Percentiles rank a stretch among this genome's conserved stretches.
Conservation (phyloP, 2,888 invertebrate genomes). For the Nomada ferruginata region DNA sequence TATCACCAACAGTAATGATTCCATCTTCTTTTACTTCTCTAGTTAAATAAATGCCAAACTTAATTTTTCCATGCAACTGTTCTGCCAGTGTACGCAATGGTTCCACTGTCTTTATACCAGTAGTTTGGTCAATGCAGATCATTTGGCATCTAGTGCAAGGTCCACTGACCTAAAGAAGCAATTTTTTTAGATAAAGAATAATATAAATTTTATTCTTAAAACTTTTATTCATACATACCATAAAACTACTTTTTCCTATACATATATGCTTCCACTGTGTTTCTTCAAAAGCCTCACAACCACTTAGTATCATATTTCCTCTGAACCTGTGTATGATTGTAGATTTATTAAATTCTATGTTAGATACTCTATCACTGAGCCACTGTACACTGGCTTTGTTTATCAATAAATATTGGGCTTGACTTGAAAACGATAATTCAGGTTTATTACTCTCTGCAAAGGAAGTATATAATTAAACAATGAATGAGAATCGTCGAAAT, state of each 20-base stretch:
- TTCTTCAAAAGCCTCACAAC: conserved; percentile 91
- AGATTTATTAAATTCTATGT: conserved; percentile 85
- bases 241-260: conserved; percentile 88
- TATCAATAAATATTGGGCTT: conserved; percentile 94
- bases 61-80: conserved; percentile 90
- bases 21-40: conserved; percentile 61
- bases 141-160: conserved; percentile 96
- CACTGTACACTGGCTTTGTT: conserved; percentile 91
- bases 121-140: conserved; percentile 96
- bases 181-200: conserved; percentile 5
- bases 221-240: conserved; percentile 84
- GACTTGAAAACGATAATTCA: conserved; percentile 90
- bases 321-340: conserved; percentile 92
- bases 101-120: conserved; percentile 91
- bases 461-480: conserved; percentile 15
- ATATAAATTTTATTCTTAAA: conserved; percentile 18
- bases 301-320: conserved; percentile 94
- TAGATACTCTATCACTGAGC: conserved; percentile 87
- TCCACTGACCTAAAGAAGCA: conserved; percentile 88
- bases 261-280: conserved; percentile 88
- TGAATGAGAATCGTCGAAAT: conserved; percentile 8
- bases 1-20: conserved; percentile 75
- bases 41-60: conserved; percentile 92
- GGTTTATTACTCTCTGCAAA: conserved; percentile 70
- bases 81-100: conserved; percentile 91